phyloP scores from a whole-genome alignment of 2,797 vertebrate genomes.

The Apogon hyalosoma region DNA sequence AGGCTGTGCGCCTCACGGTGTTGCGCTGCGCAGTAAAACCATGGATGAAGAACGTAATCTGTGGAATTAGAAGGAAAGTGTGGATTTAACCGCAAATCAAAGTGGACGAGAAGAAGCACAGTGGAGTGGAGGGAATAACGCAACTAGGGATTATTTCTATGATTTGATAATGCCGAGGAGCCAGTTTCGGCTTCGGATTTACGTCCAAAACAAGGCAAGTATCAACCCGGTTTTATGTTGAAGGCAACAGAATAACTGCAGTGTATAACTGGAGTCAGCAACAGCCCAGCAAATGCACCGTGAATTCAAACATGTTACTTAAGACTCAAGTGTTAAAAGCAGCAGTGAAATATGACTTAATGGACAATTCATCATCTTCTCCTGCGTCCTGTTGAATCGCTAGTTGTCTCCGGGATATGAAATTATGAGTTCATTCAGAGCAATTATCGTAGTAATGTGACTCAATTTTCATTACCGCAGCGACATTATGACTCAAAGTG shows the following conservation, averaged over 20 bases:
- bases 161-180: slow-evolving; percentile 67
- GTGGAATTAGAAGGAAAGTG: slow-evolving; percentile 49
- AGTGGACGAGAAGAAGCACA: slow-evolving; percentile 31
- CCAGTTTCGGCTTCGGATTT: slow-evolving; percentile 61
- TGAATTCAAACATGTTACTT: slow-evolving; percentile 8
- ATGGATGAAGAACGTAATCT: slow-evolving; percentile 8
- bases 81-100: slow-evolving; percentile 49
- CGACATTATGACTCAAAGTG: slow-evolving; percentile 33
- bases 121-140: slow-evolving; percentile 54
- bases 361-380: slow-evolving; percentile 5
- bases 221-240: slow-evolving; percentile 15
- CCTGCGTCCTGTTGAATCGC: slow-evolving; percentile 39
- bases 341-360: slow-evolving; percentile 34
- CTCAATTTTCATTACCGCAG: slow-evolving; percentile 37
- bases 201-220: slow-evolving; percentile 76
- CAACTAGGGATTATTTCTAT: slow-evolving; percentile 49
- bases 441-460: slow-evolving; percentile 8
- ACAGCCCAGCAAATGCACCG: slow-evolving; percentile 21
- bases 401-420: slow-evolving; percentile 16
- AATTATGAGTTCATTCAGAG: slow-evolving; percentile 41
- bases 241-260: slow-evolving; percentile 42
- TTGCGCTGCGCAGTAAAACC: slow-evolving; percentile 26
- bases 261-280: slow-evolving; percentile 27
- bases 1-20: slow-evolving; percentile 33
- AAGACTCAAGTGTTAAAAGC: slow-evolving; percentile 33